Base-by-base conservation (phyloP, 2,888 invertebrate species). In the Ellobium chinense region DNA sequence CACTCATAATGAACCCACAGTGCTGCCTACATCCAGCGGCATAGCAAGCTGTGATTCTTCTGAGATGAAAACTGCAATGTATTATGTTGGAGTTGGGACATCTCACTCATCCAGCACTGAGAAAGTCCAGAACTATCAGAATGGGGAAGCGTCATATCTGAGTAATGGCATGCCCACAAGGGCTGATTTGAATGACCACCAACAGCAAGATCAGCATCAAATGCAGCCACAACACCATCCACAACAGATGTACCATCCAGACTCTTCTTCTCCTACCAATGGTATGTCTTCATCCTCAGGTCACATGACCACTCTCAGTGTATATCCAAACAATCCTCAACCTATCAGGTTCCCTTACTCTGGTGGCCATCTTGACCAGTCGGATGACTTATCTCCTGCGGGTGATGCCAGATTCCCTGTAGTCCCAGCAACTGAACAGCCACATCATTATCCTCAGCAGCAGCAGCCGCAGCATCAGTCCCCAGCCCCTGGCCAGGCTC, bases 81-180 rank as follows among this genome's bases (percentile, higher is more conserved):
- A 56, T 37, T 72, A 31, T 60, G 36, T 36, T 34, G 72, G 72
- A n/a, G 36, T 27, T 37, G 36, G 36, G 14, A 72, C 58, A 29
- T 72, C 72, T 72, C 72, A 72, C 27, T 37, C 58, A 29, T 56
- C 72, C n/a, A n/a, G n/a, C n/a, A n/a, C n/a, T n/a, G n/a, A n/a
- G n/a, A n/a, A n/a, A n/a, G n/a, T n/a, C n/a, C n/a, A n/a, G n/a
- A n/a, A n/a, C n/a, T n/a, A n/a, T n/a, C n/a, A n/a, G n/a, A n/a
- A n/a, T n/a, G n/a, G n/a, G n/a, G n/a, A n/a, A n/a, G 46, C 46
- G 46, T 7, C 7, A 7, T 46, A 7, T 7, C 46, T 12, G 7
- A 7, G 18, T 12, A 46, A 46, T 46, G 46, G 46, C 46, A 46
- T 7, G 9, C 46, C 9, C 18, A 18, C 7, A 7, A 46, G 7